Percentiles rank a stretch among this genome's conserved stretches.
phyloP scores from a whole-genome alignment of 1,140 invertebrate species.

The Delia radicum region DNA sequence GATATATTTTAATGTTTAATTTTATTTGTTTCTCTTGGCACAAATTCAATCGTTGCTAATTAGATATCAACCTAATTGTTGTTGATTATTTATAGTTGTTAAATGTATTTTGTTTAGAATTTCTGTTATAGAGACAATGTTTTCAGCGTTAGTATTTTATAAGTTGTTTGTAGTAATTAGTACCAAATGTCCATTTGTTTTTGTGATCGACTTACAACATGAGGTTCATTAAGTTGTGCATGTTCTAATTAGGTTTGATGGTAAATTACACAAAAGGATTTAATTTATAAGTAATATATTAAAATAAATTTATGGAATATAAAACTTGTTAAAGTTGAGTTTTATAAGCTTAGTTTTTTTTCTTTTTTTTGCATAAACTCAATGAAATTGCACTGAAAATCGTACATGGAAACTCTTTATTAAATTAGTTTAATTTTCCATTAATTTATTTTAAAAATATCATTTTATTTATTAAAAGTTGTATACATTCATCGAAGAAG shows the following conservation, averaged over 20 bases:
- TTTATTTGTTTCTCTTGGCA: background rate
- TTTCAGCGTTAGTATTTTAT: background rate
- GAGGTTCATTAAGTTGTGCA: background rate
- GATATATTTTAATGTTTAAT: too few relatives aligned
- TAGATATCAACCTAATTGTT: constrained; percentile 14
- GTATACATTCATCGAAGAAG: too few relatives aligned
- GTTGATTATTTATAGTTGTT: constrained; percentile 6
- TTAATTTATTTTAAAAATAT: too few relatives aligned
- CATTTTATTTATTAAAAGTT: too few relatives aligned
- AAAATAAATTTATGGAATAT: too few relatives aligned
- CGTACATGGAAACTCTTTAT: too few relatives aligned
- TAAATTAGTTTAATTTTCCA: too few relatives aligned
- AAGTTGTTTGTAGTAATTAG: background rate
- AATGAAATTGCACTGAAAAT: too few relatives aligned
- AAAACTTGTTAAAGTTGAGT: too few relatives aligned
- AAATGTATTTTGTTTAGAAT: background rate
- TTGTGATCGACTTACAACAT: background rate
- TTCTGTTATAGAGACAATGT: background rate
- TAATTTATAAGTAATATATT: too few relatives aligned
- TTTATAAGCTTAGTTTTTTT: too few relatives aligned
- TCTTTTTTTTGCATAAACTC: too few relatives aligned
- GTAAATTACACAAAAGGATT: background rate
- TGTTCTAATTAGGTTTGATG: background rate
- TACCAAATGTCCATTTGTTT: background rate
- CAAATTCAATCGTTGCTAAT: constrained; percentile 18